Conservation (phyloP, 2,797 vertebrate genomes). For the Fringilla coelebs region DNA sequence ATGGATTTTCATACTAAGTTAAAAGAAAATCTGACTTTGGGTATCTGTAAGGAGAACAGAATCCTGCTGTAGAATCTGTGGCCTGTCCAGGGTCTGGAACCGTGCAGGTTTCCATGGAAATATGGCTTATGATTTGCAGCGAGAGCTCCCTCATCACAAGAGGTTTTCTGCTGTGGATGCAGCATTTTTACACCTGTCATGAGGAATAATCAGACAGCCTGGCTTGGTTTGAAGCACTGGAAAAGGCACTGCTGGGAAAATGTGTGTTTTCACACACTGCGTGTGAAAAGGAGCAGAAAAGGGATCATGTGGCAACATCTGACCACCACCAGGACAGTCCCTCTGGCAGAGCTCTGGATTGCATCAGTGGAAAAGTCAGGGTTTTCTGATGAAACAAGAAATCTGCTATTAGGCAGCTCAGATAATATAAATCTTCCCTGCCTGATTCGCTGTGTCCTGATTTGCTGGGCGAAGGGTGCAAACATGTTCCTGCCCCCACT, state of each 20-base stretch:
- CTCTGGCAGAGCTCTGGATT: not conserved
- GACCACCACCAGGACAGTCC: not conserved
- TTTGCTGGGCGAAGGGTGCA: not conserved
- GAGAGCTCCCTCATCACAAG: not conserved
- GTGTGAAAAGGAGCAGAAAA: not conserved
- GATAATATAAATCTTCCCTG: not conserved
- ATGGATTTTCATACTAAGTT: conserved; percentile 39
- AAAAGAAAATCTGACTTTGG: conserved; percentile 19
- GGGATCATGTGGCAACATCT: not conserved
- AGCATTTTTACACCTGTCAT: not conserved
- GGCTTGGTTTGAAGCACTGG: not conserved
- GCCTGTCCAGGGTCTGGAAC: not conserved
- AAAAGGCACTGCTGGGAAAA: not conserved
- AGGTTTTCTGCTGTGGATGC: conserved; percentile 48
- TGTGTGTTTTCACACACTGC: not conserved
- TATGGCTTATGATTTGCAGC: not conserved
- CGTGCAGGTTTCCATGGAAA: not conserved
- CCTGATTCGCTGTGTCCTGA: not conserved
- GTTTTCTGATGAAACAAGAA: not conserved
- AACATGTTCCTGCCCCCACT: not conserved
- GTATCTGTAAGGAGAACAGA: not conserved
- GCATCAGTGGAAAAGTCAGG: not conserved
- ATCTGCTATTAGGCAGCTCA: not conserved
- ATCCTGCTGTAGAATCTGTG: not conserved
- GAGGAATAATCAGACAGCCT: not conserved